A percentile compares a stretch with the other conserved stretches of the same genome.
Evolutionary conservation across 2,888 invertebrate genomes (phyloP).

Genomic region (Hyposoter didymator): DNA sequence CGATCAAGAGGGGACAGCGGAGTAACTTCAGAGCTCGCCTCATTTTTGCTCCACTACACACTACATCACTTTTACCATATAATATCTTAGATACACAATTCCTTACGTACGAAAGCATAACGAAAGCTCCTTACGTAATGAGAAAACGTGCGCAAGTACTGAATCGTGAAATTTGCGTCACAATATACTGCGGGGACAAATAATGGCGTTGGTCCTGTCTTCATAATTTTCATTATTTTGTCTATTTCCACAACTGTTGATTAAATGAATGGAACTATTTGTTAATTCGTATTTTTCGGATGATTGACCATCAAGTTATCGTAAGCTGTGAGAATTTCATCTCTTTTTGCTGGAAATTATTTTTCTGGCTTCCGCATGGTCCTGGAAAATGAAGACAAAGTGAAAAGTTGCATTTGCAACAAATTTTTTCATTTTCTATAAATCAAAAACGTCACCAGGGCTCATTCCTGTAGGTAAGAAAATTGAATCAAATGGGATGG

Average conservation of each 20-base stretch:
- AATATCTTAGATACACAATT: slow-evolving; percentile 13
- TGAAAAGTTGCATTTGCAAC: not conserved
- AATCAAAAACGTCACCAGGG: not conserved
- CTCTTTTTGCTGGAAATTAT: not conserved
- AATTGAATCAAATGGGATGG: not conserved
- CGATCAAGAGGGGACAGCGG: slow-evolving; percentile 46
- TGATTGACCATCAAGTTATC: not conserved
- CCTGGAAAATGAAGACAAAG: not conserved
- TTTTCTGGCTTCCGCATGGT: not conserved
- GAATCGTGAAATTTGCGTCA: slow-evolving; percentile 53
- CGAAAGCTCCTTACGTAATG: slow-evolving; percentile 52
- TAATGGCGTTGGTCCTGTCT: slow-evolving; percentile 28
- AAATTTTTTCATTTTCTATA: not conserved
- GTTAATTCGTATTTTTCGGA: not conserved
- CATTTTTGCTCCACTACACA: slow-evolving; percentile 41
- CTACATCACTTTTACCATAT: slow-evolving; percentile 24
- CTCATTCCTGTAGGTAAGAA: not conserved
- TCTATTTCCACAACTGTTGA: slow-evolving; percentile 2
- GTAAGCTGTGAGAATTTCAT: not conserved
- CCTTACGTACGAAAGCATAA: slow-evolving; percentile 21
- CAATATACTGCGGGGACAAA: slow-evolving; percentile 37
- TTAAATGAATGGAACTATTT: not conserved
- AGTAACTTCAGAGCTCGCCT: slow-evolving; percentile 44
- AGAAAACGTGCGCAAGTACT: slow-evolving; percentile 46
- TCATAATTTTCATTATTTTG: slow-evolving; percentile 26